Evolutionary conservation across 2,797 vertebrate genomes (phyloP).

Genomic region (Pangasius sanitwongsei): DNA sequence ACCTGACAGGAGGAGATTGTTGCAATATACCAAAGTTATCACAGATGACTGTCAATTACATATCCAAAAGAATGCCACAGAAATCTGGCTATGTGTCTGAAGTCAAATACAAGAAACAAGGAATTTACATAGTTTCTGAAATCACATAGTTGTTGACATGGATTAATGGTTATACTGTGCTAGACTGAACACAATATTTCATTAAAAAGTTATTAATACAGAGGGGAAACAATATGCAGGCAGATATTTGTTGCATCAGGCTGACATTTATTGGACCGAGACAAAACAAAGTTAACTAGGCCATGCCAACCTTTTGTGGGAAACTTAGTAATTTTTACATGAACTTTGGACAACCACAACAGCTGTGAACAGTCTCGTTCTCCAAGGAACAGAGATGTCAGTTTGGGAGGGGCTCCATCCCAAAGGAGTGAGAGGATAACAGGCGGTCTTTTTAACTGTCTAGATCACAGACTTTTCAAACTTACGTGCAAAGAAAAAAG

Average conservation of each 20-base stretch:
- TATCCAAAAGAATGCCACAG: neutral
- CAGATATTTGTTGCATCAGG: slow-evolving; percentile 3
- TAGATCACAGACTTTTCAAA: neutral
- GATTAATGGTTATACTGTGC: slow-evolving; percentile 11
- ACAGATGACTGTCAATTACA: neutral
- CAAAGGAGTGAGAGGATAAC: neutral
- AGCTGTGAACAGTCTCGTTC: neutral
- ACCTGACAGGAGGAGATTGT: neutral
- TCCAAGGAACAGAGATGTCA: neutral
- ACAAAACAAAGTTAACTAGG: slow-evolving; percentile 22
- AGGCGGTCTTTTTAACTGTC: neutral
- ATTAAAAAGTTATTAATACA: slow-evolving; percentile 14
- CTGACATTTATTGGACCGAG: slow-evolving; percentile 24
- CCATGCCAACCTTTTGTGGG: neutral
- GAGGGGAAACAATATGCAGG: slow-evolving; percentile 1
- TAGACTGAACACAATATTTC: slow-evolving; percentile 14
- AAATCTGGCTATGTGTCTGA: neutral
- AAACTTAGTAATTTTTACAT: slow-evolving; percentile 15
- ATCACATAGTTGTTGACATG: neutral
- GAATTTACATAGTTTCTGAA: slow-evolving; percentile 3
- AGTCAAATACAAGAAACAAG: neutral
- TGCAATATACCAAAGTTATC: neutral
- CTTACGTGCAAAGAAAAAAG: neutral
- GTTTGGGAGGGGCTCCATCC: neutral
- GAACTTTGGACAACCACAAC: slow-evolving; percentile 13